A percentile compares a stretch with the other conserved stretches of the same genome.
These are phyloP conservation scores for Sylvia borin DNA, from an alignment of 2,797 vertebrate species.

Conservation along the genomic window DNA sequence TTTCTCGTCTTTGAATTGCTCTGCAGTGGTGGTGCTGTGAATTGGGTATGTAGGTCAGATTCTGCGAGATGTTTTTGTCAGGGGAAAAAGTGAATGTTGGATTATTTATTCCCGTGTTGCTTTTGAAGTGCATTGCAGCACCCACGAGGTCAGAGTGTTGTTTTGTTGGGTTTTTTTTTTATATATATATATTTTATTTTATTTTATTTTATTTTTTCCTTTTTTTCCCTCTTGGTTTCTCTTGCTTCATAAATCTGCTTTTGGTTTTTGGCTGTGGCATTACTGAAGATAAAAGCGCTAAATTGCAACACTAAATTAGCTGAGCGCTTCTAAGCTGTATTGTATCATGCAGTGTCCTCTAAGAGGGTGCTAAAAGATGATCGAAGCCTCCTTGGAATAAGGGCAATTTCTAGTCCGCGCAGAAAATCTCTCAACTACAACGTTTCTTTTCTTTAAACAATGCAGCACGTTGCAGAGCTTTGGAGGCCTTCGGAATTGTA, in stretches of 20 bases:
- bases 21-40: neutral
- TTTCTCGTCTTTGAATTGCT: neutral
- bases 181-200: no score
- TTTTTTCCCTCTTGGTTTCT: neutral
- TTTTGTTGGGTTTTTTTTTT: neutral
- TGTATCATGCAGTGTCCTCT: neutral
- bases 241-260: neutral
- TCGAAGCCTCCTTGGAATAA: neutral
- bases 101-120: neutral
- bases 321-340: neutral
- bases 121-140: conserved; percentile 15
- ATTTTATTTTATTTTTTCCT: neutral
- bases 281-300: neutral
- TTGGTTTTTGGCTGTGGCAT: conserved; percentile 4
- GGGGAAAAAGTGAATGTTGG: neutral
- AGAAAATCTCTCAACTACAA: neutral
- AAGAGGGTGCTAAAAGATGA: neutral
- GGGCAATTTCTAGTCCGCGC: rapidly evolving
- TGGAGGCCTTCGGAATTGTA: conserved; percentile 7
- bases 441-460: conserved; percentile 13
- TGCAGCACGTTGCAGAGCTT: conserved; percentile 35
- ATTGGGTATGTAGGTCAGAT: conserved; percentile 23
- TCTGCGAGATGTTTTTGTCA: neutral
- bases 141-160: neutral
- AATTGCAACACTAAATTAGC: neutral